Conservation (phyloP, 2,113 vertebrate species). For the Zapornia atra region DNA sequence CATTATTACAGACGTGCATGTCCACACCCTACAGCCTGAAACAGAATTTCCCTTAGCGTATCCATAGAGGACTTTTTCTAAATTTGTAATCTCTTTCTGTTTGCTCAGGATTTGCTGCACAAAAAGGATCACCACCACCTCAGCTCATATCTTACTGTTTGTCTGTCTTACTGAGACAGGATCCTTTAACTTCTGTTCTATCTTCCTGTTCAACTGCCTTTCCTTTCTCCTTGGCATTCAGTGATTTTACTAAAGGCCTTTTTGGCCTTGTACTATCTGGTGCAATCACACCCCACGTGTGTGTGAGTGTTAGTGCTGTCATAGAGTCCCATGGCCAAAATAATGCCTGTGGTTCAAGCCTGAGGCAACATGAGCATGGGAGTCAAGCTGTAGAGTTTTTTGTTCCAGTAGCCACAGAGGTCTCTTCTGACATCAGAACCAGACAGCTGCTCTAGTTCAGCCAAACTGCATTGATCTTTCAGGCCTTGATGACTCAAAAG, state of each 20-base stretch:
- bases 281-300: neutral
- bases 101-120: accelerated
- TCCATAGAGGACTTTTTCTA: neutral
- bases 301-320: neutral
- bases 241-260: neutral
- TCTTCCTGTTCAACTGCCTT: neutral
- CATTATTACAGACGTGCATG: accelerated
- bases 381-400: neutral
- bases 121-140: neutral
- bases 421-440: neutral
- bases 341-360: neutral
- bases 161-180: neutral
- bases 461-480: neutral
- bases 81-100: neutral
- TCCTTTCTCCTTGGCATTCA: neutral
- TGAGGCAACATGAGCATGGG: neutral
- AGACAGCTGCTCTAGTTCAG: neutral
- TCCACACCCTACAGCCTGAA: neutral
- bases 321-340: neutral
- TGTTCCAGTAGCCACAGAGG: neutral
- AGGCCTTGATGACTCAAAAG: neutral
- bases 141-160: neutral
- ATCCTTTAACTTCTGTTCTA: neutral
- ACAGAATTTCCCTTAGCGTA: neutral
- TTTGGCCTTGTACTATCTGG: neutral